phyloP scores from a whole-genome alignment of 2,888 invertebrate species.

The Coelopa pilipes region DNA sequence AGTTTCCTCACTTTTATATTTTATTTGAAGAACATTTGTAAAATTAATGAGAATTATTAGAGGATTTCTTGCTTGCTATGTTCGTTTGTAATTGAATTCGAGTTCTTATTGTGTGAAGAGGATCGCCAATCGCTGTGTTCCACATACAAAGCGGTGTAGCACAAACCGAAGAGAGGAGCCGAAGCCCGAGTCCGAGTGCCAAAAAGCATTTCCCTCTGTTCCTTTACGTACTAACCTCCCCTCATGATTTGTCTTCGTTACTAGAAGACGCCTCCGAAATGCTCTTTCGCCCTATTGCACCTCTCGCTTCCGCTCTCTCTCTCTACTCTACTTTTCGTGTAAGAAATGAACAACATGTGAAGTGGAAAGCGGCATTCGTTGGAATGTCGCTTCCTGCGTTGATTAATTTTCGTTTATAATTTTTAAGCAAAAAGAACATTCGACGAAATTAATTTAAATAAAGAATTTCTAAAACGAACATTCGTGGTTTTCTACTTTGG shows the following conservation, averaged over 20 bases:
- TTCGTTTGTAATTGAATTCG: conserved; percentile 29
- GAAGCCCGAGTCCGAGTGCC: neutral
- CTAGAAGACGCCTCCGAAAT: conserved; percentile 41
- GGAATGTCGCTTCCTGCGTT: neutral
- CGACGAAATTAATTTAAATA: conserved; percentile 27
- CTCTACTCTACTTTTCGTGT: neutral
- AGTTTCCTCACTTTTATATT: neutral
- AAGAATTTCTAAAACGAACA: conserved; percentile 23
- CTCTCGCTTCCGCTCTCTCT: neutral
- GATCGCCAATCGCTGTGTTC: neutral
- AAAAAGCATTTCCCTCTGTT: neutral
- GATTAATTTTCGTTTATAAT: conserved; percentile 16
- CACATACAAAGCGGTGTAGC: neutral
- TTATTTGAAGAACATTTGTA: neutral
- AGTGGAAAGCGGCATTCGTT: neutral
- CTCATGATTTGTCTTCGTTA: conserved; percentile 46
- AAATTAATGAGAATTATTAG: conserved; percentile 31
- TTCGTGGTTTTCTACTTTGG: neutral
- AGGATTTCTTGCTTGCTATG: conserved; percentile 16
- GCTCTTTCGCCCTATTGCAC: neutral
- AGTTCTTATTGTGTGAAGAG: conserved; percentile 3
- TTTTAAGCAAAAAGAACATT: conserved; percentile 16
- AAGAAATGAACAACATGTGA: conserved; percentile 7
- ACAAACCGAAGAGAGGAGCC: neutral
- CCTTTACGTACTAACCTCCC: conserved; percentile 36